phyloP scores from a whole-genome alignment of 2,113 vertebrate species.

The Leiothrix lutea region DNA sequence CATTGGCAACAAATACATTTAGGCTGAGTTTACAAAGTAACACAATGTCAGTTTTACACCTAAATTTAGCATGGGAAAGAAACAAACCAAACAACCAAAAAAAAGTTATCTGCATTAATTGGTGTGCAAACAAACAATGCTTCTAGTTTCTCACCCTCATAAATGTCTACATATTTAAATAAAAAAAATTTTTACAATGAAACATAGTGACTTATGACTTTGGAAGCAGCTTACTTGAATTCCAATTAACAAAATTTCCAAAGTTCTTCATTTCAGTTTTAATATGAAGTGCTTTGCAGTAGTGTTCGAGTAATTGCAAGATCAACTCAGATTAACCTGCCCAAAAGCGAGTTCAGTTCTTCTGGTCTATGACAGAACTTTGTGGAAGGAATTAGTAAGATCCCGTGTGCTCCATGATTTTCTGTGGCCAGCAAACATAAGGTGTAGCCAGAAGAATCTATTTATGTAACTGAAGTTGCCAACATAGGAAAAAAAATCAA shows the following conservation, averaged over 20 bases:
- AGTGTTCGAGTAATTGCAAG: neutral
- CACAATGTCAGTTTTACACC: neutral
- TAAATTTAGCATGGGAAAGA: neutral
- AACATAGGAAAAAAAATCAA: neutral
- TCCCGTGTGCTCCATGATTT: neutral
- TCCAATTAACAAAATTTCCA: neutral
- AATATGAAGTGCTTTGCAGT: neutral
- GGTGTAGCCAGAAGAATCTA: neutral
- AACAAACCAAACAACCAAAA: neutral
- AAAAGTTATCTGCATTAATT: neutral
- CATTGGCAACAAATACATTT: neutral
- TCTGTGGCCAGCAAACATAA: neutral
- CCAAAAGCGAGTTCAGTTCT: neutral
- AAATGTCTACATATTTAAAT: neutral
- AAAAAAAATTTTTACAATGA: neutral
- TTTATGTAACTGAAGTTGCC: neutral
- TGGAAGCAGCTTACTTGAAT: neutral
- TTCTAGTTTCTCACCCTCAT: neutral
- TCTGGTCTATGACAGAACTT: neutral
- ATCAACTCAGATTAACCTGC: neutral
- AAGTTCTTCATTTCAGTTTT: neutral
- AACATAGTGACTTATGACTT: neutral
- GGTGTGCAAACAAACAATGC: neutral
- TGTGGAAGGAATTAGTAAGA: neutral
- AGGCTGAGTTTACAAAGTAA: neutral